Evolutionary conservation across 2,888 invertebrate genomes (phyloP).

Genomic region (Nephrotoma appendiculata): DNA sequence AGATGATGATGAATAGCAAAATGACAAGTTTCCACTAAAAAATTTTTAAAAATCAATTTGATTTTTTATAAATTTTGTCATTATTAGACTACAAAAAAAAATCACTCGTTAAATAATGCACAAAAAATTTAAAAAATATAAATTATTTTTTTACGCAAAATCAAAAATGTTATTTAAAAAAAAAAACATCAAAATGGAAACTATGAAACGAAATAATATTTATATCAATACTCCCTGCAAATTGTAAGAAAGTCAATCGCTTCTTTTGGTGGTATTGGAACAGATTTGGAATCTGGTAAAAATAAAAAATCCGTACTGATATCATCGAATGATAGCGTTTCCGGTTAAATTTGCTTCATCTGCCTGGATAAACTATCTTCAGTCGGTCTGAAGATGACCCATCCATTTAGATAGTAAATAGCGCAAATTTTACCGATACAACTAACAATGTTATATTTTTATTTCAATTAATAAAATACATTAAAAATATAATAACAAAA

Average conservation of each 20-base stretch:
- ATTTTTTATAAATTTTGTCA: neutral
- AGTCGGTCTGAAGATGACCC: neutral
- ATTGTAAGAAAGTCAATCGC: conserved; percentile 13
- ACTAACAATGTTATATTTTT: conserved; percentile 4
- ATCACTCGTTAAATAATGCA: conserved; percentile 6
- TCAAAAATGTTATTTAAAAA: conserved; percentile 1
- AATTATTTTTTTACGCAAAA: neutral
- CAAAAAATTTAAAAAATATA: neutral
- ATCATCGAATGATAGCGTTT: neutral
- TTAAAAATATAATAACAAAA: neutral
- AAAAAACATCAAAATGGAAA: neutral
- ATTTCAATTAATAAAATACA: neutral
- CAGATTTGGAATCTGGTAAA: neutral
- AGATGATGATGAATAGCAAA: conserved; percentile 58
- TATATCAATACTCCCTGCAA: conserved; percentile 13
- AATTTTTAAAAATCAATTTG: neutral
- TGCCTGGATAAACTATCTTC: neutral
- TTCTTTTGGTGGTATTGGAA: conserved; percentile 3
- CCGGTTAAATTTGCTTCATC: neutral
- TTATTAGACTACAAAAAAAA: neutral
- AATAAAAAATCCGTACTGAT: neutral
- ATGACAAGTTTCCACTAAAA: neutral
- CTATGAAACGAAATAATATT: conserved; percentile 3
- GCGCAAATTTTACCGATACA: conserved; percentile 3
- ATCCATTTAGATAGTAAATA: neutral